Conservation (phyloP, 2,888 invertebrate genomes). For the Drosophila eohydei region DNA sequence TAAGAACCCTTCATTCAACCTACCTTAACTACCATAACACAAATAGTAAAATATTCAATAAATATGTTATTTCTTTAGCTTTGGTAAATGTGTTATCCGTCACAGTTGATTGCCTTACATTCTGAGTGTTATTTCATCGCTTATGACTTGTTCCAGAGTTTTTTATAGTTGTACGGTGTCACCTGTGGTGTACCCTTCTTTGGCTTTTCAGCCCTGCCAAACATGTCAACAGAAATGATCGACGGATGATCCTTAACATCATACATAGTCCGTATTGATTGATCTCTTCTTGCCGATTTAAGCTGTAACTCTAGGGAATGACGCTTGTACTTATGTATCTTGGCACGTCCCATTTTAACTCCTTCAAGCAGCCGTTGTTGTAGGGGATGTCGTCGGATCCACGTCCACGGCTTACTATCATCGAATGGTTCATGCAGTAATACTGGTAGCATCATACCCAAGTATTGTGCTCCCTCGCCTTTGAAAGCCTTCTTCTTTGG, state of each 20-base stretch:
- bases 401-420: conserved; percentile 46
- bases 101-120: no score
- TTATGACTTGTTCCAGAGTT: no score
- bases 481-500: conserved; percentile 8
- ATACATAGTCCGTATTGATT: conserved; percentile 10
- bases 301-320: background rate
- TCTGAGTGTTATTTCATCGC: no score
- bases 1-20: no score
- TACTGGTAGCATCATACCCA: conserved; percentile 35
- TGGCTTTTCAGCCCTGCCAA: conserved; percentile 12
- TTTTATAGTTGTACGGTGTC: conserved; percentile 13
- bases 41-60: no score
- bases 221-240: conserved; percentile 1
- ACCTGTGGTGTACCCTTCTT: background rate
- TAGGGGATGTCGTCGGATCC: conserved; percentile 40
- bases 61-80: no score
- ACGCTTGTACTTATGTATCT: conserved; percentile 22
- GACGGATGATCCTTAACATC: background rate
- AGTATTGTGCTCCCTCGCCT: background rate
- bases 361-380: conserved; percentile 25
- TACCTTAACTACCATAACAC: no score
- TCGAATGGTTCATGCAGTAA: conserved; percentile 42
- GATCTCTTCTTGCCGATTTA: accelerated
- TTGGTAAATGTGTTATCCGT: no score
- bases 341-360: conserved; percentile 1